Evolutionary conservation across 2,888 invertebrate species (phyloP), one percentile per base, ranked within the genome.

Genomic region (Agrochola litura): DNA sequence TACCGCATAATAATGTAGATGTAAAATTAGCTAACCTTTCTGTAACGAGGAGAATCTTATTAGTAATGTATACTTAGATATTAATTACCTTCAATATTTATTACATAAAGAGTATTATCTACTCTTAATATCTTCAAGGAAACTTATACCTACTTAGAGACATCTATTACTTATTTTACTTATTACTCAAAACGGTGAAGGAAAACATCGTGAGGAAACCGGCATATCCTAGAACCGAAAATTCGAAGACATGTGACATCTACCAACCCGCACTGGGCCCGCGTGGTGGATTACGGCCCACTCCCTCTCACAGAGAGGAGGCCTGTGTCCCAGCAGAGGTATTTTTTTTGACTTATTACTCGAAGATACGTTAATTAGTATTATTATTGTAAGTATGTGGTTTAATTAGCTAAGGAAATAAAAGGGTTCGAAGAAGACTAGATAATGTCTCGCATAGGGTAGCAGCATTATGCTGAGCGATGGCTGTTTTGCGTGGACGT

Each of bases 61-160:
- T 73, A 14, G 37, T 58, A 49, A 72, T 72, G n/a, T 49, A 14
- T 19, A 49, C 14, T 0, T 16, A 8, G 2, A 41, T 52, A 30
- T 19, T 10, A 60, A 73, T 9, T 30, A 63, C 9, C 22, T 61
- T 30, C 5, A 30, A 58, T 56, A 61, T 6, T 52, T 6, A 76
- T 6, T 22, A 43, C 41, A 10, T 22, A 22, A 25, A 43, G 25
- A 43, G 25, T 54, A 37, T 5, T 37, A 5, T 0, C 37, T 37
- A 52, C 72, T 70, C 46, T 4, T 43, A 43, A 54, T 37, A 19
- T 46, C n/a, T 49, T 73, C 43, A 54, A 73, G 73, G 10, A 43
- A 30, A 54, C 16, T n/a, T 52, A 43, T 70, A 16, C 0, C 19
- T 67, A 49, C 8, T 22, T 49, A 46, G 8, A 22, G 14, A 56